A percentile compares a stretch with the other conserved stretches of the same genome.
Conservation (phyloP, 2,888 invertebrate genomes). For the Odontocerum albicorne region DNA sequence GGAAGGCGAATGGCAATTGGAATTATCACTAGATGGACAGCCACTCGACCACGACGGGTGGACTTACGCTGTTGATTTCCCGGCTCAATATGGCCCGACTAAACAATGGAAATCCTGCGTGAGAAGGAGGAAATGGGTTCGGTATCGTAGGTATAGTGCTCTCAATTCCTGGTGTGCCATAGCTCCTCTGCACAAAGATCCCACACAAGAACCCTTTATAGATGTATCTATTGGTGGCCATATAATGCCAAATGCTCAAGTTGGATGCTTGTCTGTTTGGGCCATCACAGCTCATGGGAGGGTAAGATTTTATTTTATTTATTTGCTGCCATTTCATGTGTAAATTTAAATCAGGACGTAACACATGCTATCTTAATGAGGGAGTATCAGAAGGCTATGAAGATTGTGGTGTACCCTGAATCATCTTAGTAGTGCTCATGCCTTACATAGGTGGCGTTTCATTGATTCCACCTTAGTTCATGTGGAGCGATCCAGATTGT, state of each 20-base stretch:
- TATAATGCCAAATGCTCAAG: conserved; percentile 73
- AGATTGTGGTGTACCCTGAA: no score
- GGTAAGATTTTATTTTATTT: conserved; percentile 48
- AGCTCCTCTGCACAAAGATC: conserved; percentile 85
- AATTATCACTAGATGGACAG: conserved; percentile 81
- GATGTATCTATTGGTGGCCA: conserved; percentile 88
- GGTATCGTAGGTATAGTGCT: conserved; percentile 84
- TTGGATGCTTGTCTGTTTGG: conserved; percentile 84
- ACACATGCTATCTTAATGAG: no score
- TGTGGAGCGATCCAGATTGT: no score
- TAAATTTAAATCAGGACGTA: no score
- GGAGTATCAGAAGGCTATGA: no score
- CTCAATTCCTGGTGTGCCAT: conserved; percentile 93
- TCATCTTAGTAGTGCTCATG: no score
- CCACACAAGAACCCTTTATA: conserved; percentile 91
- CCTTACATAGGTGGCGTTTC: no score
- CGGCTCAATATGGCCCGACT: conserved; percentile 74
- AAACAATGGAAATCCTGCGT: conserved; percentile 92
- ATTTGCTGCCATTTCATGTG: no score
- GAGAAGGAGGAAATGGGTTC: conserved; percentile 84
- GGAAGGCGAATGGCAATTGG: conserved; percentile 93
- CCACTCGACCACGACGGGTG: conserved; percentile 89
- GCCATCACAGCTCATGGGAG: conserved; percentile 90
- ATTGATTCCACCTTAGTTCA: no score
- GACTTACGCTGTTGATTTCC: conserved; percentile 93